Evolutionary conservation across 2,888 invertebrate species (phyloP).

Genomic region (Euzetes globulus): DNA sequence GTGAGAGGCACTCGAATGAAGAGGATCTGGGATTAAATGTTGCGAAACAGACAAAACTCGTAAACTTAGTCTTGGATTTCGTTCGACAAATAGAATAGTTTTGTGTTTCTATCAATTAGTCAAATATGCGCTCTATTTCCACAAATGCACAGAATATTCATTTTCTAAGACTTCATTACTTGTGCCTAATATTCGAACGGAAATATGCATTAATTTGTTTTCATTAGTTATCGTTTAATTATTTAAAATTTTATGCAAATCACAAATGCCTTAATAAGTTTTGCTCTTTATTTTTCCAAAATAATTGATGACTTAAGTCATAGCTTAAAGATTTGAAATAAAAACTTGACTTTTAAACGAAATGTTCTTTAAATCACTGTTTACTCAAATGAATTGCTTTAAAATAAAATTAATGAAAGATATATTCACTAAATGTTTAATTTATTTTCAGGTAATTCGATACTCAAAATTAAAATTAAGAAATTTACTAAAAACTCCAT

Average conservation of each 20-base stretch:
- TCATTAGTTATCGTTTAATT: not conserved
- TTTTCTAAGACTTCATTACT: not conserved
- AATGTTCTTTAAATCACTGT: not conserved
- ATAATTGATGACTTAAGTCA: not conserved
- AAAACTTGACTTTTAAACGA: not conserved
- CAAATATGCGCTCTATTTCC: constrained; percentile 4
- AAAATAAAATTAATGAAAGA: not conserved
- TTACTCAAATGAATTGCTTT: not conserved
- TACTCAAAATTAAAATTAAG: not conserved
- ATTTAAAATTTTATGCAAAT: constrained; percentile 1
- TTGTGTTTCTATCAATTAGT: constrained; percentile 22
- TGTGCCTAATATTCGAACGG: not conserved
- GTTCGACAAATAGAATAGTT: constrained; percentile 19
- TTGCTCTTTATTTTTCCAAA: not conserved
- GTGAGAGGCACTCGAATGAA: not conserved
- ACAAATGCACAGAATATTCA: constrained; percentile 7
- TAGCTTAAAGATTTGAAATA: not conserved
- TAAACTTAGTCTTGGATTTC: constrained; percentile 5
- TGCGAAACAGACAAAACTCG: not conserved
- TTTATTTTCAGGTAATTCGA: not conserved
- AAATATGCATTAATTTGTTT: constrained; percentile 8
- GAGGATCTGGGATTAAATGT: not conserved
- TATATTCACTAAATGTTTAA: not conserved
- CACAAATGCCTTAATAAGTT: not conserved
- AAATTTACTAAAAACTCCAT: not conserved